These are phyloP conservation scores for Theretra japonica DNA, from an alignment of 2,888 invertebrate species.

Conservation along the genomic window DNA sequence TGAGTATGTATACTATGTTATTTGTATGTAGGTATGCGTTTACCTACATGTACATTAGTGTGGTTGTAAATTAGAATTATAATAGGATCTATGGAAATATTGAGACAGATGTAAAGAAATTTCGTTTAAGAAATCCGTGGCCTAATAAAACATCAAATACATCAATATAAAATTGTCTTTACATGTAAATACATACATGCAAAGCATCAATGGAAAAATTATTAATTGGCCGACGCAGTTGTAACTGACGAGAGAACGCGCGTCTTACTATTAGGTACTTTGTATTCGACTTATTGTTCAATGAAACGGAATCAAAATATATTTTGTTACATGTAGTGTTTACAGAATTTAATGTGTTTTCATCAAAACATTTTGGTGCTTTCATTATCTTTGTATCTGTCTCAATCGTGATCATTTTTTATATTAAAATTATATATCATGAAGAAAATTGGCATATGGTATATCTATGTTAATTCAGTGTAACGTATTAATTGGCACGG, in stretches of 20 bases:
- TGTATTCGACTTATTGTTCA: too few relatives aligned
- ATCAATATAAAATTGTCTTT: background rate
- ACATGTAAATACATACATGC: background rate
- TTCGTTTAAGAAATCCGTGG: background rate
- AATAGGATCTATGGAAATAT: slow-evolving; percentile 20
- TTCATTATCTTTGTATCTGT: slow-evolving; percentile 34
- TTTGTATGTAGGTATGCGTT: slow-evolving; percentile 39
- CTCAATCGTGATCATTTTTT: slow-evolving; percentile 33
- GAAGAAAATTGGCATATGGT: slow-evolving; percentile 55
- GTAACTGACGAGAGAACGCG: too few relatives aligned
- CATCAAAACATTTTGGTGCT: background rate
- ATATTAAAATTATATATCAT: slow-evolving; percentile 37
- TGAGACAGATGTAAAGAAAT: slow-evolving; percentile 27
- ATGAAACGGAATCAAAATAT: too few relatives aligned
- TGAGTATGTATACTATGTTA: slow-evolving; percentile 37
- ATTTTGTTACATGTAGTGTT: too few relatives aligned
- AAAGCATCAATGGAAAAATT: too few relatives aligned
- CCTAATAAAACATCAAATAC: background rate
- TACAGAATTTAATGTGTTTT: background rate
- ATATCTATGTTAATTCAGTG: slow-evolving; percentile 35
- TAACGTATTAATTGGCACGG: slow-evolving; percentile 47
- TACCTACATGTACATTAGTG: slow-evolving; percentile 38
- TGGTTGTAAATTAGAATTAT: slow-evolving; percentile 45
- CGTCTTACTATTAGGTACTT: too few relatives aligned
- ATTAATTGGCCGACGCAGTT: too few relatives aligned